Evolutionary conservation across 1,140 invertebrate species (phyloP).

Genomic region (Drosophila paulistorum): DNA sequence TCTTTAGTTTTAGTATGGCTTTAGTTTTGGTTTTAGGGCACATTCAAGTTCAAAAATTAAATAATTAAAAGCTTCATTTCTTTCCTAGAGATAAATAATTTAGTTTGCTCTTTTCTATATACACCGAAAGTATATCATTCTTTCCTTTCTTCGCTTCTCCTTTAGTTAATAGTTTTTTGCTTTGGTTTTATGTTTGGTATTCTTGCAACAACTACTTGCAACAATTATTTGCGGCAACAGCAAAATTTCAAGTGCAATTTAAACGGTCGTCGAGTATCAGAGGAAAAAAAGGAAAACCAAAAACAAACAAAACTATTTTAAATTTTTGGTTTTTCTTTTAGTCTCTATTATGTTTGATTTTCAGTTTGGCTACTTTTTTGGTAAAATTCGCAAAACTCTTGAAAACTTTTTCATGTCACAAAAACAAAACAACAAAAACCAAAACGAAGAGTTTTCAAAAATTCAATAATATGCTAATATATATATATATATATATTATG

Average conservation of each 20-base stretch:
- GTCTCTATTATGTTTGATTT: slow-evolving; percentile 11
- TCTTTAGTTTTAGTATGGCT: slow-evolving; percentile 1
- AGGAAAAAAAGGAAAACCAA: background rate
- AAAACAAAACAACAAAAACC: slow-evolving; percentile 19
- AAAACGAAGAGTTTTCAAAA: slow-evolving; percentile 15
- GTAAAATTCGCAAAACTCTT: slow-evolving; percentile 51
- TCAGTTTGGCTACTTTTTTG: slow-evolving; percentile 59
- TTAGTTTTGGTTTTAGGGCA: slow-evolving; percentile 46
- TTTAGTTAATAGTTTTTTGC: slow-evolving; percentile 17
- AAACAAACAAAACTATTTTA: slow-evolving; percentile 24
- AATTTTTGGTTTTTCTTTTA: slow-evolving; percentile 23
- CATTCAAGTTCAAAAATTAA: slow-evolving; percentile 45
- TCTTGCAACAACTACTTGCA: slow-evolving; percentile 61
- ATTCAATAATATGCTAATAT: background rate
- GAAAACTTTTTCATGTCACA: slow-evolving; percentile 33
- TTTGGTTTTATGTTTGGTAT: slow-evolving; percentile 24
- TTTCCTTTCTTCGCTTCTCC: slow-evolving; percentile 11
- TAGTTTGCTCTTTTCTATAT: background rate
- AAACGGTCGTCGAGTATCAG: slow-evolving; percentile 46
- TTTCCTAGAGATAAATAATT: slow-evolving; percentile 14
- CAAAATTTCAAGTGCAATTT: slow-evolving; percentile 51
- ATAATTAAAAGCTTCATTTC: slow-evolving; percentile 22
- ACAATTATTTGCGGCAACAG: slow-evolving; percentile 55
- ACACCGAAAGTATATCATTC: background rate
- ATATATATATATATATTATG: background rate